Percentiles rank a stretch among this genome's conserved stretches.
These are phyloP conservation scores for Poeciliopsis occidentalis DNA, from an alignment of 2,113 vertebrate species.

Conservation along the genomic window DNA sequence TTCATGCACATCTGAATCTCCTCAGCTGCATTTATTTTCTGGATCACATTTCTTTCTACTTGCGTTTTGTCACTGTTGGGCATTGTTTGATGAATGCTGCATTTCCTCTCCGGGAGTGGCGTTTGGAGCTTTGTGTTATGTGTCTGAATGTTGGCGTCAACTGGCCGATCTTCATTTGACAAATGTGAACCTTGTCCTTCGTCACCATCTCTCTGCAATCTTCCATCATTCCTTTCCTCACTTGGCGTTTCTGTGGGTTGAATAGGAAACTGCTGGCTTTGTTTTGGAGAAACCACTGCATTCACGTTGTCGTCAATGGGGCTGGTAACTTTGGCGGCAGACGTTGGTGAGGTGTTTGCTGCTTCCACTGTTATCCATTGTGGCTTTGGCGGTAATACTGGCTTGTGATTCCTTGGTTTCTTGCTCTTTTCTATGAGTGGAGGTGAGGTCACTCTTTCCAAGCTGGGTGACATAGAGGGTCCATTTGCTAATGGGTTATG, in stretches of 20 bases:
- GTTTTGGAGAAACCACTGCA: conserved; percentile 49
- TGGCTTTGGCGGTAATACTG: conserved; percentile 75
- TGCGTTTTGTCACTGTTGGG: conserved; percentile 19
- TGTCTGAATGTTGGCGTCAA: conserved; percentile 26
- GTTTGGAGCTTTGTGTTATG: conserved; percentile 21
- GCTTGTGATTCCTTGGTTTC: conserved; percentile 67
- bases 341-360: conserved; percentile 58
- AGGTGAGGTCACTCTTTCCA: conserved; percentile 48
- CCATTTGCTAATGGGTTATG: conserved; percentile 60
- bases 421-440: conserved; percentile 62
- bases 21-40: conserved; percentile 68
- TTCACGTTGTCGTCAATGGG: conserved; percentile 44
- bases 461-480: conserved; percentile 45
- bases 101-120: conserved; percentile 4
- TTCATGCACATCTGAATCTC: conserved; percentile 68
- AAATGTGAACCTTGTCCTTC: conserved; percentile 18
- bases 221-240: conserved; percentile 20
- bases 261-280: conserved; percentile 31
- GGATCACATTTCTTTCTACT: conserved; percentile 67
- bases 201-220: background rate
- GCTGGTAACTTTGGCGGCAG: conserved; percentile 70
- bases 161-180: conserved; percentile 21
- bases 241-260: conserved; percentile 26
- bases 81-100: conserved; percentile 16
- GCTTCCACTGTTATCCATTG: conserved; percentile 57